Percentiles rank a stretch among this genome's conserved stretches.
Evolutionary conservation across 2,888 invertebrate species (phyloP).

Genomic region (Ophion obscuratus): DNA sequence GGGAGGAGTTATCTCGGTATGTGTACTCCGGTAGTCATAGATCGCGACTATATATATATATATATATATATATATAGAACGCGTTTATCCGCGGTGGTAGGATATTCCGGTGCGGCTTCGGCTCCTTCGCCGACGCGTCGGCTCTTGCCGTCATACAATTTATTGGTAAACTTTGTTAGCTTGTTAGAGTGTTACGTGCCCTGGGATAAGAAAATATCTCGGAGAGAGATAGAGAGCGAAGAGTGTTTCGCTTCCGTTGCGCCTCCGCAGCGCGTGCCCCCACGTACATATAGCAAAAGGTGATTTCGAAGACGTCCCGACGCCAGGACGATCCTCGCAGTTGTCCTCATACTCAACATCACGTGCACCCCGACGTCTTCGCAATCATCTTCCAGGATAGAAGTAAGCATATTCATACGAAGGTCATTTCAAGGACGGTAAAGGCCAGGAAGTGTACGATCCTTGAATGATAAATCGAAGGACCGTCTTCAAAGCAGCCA

Average conservation of each 20-base stretch:
- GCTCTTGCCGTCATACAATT: conserved; percentile 81
- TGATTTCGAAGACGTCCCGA: not conserved
- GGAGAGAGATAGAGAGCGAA: conserved; percentile 41
- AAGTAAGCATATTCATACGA: too few species aligned
- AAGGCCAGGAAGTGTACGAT: too few species aligned
- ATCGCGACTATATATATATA: conserved; percentile 17
- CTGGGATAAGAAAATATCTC: conserved; percentile 83
- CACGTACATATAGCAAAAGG: conserved; percentile 3
- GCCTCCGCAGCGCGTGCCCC: conserved; percentile 35
- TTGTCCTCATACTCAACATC: not conserved
- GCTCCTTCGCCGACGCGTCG: conserved; percentile 71
- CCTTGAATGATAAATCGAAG: not conserved
- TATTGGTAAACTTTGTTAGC: conserved; percentile 84
- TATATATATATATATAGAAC: conserved; percentile 24
- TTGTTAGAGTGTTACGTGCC: conserved; percentile 83
- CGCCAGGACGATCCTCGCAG: not conserved
- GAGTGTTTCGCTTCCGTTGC: conserved; percentile 25
- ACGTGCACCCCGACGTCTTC: not conserved
- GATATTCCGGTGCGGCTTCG: conserved; percentile 79
- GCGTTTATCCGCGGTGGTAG: conserved; percentile 64
- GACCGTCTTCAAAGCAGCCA: not conserved
- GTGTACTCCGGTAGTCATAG: conserved; percentile 14
- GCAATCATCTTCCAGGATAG: not conserved
- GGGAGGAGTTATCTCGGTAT: conserved; percentile 3
- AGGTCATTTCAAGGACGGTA: too few species aligned